A percentile compares a stretch with the other conserved stretches of the same genome.
Evolutionary conservation across 2,888 invertebrate genomes (phyloP).

Genomic region (Monochamus alternatus): DNA sequence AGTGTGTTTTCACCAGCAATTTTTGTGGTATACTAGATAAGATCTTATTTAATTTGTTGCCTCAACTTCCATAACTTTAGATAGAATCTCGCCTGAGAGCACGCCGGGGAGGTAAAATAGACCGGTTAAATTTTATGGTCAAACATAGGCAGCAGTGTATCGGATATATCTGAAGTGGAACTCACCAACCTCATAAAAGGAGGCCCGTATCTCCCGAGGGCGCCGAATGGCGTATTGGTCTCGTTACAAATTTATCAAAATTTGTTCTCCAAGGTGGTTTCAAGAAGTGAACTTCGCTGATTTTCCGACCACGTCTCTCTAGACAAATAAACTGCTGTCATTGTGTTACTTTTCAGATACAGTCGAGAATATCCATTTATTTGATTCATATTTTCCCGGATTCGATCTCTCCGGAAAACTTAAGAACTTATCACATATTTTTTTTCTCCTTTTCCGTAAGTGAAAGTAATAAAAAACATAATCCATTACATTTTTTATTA

Average conservation of each 20-base stretch:
- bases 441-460: too few relatives aligned
- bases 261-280: not conserved
- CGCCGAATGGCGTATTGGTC: not conserved
- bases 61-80: not conserved
- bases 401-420: too few relatives aligned
- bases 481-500: too few relatives aligned
- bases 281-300: not conserved
- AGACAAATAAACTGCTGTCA: not conserved
- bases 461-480: too few relatives aligned
- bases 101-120: not conserved
- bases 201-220: not conserved
- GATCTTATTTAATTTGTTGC: not conserved
- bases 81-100: not conserved
- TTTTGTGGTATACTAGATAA: too few relatives aligned
- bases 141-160: not conserved
- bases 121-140: slow-evolving; percentile 6
- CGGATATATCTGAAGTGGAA: not conserved
- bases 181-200: not conserved
- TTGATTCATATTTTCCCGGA: too few relatives aligned
- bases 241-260: slow-evolving; percentile 5
- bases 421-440: too few relatives aligned
- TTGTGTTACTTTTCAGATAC: too few relatives aligned
- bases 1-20: too few relatives aligned
- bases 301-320: not conserved
- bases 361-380: too few relatives aligned